Percentiles rank a stretch among this genome's conserved stretches.
phyloP scores from a whole-genome alignment of 2,797 vertebrate species.

The Corythornis leucogaster region DNA sequence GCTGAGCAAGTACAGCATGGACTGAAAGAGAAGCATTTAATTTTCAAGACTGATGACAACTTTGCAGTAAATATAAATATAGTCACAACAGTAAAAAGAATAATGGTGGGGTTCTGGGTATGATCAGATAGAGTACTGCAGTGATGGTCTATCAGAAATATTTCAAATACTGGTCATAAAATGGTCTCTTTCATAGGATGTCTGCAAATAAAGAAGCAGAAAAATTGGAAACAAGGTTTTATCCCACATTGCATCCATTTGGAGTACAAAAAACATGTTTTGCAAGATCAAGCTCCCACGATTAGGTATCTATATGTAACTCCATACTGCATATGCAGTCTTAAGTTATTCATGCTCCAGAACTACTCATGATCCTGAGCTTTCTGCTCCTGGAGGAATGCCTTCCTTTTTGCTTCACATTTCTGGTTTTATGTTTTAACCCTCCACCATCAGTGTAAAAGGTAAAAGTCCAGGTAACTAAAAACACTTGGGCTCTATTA shows the following conservation, averaged over 20 bases:
- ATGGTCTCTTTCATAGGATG: neutral
- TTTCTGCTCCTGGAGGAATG: neutral
- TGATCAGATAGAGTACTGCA: neutral
- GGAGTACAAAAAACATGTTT: neutral
- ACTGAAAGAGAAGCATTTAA: neutral
- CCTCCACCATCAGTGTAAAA: neutral
- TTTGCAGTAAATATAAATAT: neutral
- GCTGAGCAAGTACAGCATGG: neutral
- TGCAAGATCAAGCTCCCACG: neutral
- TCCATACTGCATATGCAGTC: neutral
- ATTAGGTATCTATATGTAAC: neutral
- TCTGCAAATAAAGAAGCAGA: neutral
- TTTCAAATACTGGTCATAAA: neutral
- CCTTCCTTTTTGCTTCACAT: neutral
- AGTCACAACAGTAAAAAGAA: neutral
- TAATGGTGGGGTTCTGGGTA: neutral
- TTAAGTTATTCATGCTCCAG: neutral
- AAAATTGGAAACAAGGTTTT: neutral
- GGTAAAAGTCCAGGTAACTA: neutral
- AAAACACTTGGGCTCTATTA: neutral
- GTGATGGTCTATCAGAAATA: neutral
- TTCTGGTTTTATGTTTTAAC: neutral
- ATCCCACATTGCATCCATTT: neutral
- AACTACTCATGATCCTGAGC: neutral
- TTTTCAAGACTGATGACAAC: neutral